Conservation (phyloP, 2,797 vertebrate species). For the Gymnopithys bicolor region DNA sequence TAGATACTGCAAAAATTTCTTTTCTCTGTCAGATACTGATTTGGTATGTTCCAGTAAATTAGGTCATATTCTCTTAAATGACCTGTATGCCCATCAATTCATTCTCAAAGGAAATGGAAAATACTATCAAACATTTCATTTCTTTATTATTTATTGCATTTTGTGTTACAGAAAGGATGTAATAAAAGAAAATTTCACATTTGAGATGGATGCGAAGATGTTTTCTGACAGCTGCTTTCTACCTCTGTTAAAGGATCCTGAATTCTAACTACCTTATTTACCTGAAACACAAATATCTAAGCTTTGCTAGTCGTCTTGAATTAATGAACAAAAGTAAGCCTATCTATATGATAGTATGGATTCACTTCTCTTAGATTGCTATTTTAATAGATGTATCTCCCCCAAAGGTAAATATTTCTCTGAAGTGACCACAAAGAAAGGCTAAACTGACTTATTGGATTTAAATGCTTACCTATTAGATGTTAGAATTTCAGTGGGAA, state of each 20-base stretch:
- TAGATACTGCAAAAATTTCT: neutral
- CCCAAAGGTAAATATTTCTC: neutral
- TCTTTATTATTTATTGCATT: neutral
- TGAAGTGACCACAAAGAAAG: neutral
- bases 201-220: neutral
- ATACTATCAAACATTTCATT: constrained; percentile 15
- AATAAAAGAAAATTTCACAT: neutral
- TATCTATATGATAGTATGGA: neutral
- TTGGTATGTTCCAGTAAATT: constrained; percentile 12
- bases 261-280: neutral
- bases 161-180: neutral
- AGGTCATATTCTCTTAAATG: constrained; percentile 14
- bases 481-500: neutral
- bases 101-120: constrained; percentile 29
- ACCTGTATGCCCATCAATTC: neutral
- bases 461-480: neutral
- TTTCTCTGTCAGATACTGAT: constrained; percentile 21
- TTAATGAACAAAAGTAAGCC: neutral
- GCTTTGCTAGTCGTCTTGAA: neutral
- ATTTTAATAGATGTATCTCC: neutral
- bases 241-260: neutral
- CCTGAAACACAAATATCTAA: neutral
- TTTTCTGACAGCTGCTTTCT: neutral
- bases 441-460: neutral
- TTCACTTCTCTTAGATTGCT: neutral